Conservation (phyloP, 2,888 invertebrate genomes). For the Galeopsomyia nigrocyanea region DNA sequence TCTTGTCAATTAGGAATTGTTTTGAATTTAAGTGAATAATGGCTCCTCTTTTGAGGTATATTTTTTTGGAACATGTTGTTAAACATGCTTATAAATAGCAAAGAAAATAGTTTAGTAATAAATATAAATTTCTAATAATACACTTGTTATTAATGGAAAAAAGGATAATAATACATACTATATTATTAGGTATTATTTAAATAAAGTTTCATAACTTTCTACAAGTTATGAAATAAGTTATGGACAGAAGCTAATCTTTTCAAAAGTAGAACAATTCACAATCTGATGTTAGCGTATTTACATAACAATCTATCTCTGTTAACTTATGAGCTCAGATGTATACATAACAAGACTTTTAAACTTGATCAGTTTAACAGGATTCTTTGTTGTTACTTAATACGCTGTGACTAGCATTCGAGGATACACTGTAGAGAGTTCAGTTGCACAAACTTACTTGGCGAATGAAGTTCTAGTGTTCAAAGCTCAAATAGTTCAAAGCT, state of each 20-base stretch:
- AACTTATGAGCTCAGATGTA: slow-evolving; percentile 14
- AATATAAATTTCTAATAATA: neutral
- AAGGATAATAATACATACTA: neutral
- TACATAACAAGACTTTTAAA: slow-evolving; percentile 16
- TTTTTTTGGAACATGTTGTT: no score
- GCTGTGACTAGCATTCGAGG: slow-evolving; percentile 1
- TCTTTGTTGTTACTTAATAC: slow-evolving; percentile 27
- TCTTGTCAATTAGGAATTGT: neutral
- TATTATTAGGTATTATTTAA: neutral
- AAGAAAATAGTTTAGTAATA: no score
- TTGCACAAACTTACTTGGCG: neutral
- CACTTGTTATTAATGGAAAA: neutral
- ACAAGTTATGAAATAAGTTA: neutral
- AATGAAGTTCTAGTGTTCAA: no score
- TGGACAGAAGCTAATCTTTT: slow-evolving; percentile 5
- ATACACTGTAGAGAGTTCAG: neutral
- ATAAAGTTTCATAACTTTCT: no score
- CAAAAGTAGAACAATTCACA: slow-evolving; percentile 16
- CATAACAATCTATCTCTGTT: slow-evolving; percentile 25
- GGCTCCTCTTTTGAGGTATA: slow-evolving; percentile 30
- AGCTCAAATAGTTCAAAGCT: no score
- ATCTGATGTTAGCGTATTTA: slow-evolving; percentile 18
- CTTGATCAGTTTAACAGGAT: slow-evolving; percentile 26
- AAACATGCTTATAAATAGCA: no score
- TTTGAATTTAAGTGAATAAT: slow-evolving; percentile 8